phyloP scores from a whole-genome alignment of 2,797 vertebrate species.

The Octomys mimax region DNA sequence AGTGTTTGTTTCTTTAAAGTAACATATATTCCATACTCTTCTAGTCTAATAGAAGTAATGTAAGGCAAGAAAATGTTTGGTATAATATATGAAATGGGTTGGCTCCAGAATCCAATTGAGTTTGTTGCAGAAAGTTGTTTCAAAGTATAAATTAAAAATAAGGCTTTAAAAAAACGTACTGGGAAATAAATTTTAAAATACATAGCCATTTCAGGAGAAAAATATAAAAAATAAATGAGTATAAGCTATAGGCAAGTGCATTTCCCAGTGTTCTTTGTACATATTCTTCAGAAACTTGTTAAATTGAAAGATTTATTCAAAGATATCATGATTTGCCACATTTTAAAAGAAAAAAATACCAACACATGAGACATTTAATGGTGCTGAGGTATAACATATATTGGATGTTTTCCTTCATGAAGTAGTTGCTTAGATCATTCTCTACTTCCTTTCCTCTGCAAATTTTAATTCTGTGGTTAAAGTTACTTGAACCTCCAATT shows the following conservation, averaged over 20 bases:
- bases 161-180: not conserved
- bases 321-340: not conserved
- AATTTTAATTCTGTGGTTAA: conserved; percentile 32
- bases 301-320: conserved; percentile 31
- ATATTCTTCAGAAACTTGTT: not conserved
- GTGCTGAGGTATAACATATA: not conserved
- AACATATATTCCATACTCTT: conserved; percentile 26
- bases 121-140: not conserved
- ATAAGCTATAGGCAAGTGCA: not conserved
- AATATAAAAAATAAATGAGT: not conserved
- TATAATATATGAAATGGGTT: not conserved
- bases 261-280: not conserved
- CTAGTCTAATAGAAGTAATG: not conserved
- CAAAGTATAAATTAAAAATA: not conserved
- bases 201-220: not conserved
- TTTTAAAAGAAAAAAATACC: conserved; percentile 11
- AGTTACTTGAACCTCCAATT: not conserved
- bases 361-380: not conserved
- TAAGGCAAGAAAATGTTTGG: not conserved
- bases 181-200: not conserved
- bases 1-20: conserved; percentile 50
- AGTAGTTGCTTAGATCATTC: not conserved
- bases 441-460: not conserved
- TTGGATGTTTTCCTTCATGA: conserved; percentile 18
- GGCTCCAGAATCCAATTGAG: not conserved